phyloP scores from a whole-genome alignment of 2,888 invertebrate genomes.

The Kuschelorhynchus macadamiae region DNA sequence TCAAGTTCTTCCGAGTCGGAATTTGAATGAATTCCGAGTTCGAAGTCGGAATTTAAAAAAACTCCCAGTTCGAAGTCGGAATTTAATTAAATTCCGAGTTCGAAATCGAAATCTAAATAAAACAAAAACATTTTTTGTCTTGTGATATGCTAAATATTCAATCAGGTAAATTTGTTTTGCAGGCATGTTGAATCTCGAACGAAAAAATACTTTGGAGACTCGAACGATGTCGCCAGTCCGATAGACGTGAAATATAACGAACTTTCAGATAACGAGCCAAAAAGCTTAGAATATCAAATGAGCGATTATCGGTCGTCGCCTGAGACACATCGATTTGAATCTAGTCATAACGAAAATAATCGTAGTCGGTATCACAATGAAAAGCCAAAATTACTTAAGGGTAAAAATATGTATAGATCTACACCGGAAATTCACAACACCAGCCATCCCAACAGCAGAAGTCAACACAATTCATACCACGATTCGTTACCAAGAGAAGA shows the following conservation, averaged over 20 bases:
- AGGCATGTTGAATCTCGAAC: slow-evolving; percentile 65
- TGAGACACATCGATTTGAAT: slow-evolving; percentile 68
- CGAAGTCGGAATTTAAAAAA: no score
- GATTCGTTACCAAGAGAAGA: slow-evolving; percentile 75
- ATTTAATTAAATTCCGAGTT: no score
- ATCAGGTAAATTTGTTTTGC: neutral
- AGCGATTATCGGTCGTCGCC: slow-evolving; percentile 75
- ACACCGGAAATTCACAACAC: slow-evolving; percentile 75
- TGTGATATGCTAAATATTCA: no score
- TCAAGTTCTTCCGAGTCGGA: no score
- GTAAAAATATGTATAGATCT: slow-evolving; percentile 73
- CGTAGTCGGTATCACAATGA: slow-evolving; percentile 54
- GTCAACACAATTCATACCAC: slow-evolving; percentile 68
- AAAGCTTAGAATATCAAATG: slow-evolving; percentile 77
- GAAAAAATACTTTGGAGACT: slow-evolving; percentile 66
- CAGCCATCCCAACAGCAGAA: slow-evolving; percentile 67
- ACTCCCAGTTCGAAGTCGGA: no score
- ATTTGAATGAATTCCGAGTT: no score
- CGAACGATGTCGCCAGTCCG: slow-evolving; percentile 26
- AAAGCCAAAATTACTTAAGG: slow-evolving; percentile 60
- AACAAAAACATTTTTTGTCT: no score
- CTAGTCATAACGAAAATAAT: slow-evolving; percentile 61
- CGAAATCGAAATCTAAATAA: no score
- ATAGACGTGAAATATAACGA: slow-evolving; percentile 55
- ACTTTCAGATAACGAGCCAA: slow-evolving; percentile 74